These are phyloP conservation scores for Halcyon leucocephala DNA, from an alignment of 2,797 vertebrate genomes.

Conservation along the genomic window DNA sequence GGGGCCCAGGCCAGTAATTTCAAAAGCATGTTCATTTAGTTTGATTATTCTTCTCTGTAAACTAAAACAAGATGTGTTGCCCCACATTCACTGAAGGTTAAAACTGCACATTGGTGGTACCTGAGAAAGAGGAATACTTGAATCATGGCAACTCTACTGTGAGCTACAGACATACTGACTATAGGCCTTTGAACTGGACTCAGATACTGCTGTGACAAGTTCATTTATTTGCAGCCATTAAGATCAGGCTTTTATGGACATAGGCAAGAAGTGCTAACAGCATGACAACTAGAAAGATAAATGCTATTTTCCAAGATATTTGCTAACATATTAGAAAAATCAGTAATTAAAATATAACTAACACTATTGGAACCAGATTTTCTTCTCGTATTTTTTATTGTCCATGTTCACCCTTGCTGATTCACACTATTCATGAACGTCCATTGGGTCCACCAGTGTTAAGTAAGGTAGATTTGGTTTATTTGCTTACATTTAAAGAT, in stretches of 20 bases:
- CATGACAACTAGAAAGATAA: neutral
- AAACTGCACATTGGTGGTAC: neutral
- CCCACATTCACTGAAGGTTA: neutral
- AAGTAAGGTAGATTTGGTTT: neutral
- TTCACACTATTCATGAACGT: neutral
- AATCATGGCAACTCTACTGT: neutral
- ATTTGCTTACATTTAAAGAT: neutral
- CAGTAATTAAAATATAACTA: neutral
- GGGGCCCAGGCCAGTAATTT: neutral
- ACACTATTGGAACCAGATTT: neutral
- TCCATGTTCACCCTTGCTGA: neutral
- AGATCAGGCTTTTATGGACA: neutral
- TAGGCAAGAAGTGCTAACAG: neutral
- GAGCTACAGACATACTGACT: neutral
- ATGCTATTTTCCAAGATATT: neutral
- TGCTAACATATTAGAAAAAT: neutral
- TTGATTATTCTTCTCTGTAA: neutral
- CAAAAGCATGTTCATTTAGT: neutral
- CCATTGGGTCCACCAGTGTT: neutral
- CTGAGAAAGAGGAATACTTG: neutral
- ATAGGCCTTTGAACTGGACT: neutral
- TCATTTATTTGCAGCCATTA: neutral
- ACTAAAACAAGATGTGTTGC: neutral
- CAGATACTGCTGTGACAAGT: neutral
- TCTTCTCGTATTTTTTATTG: neutral